Percentiles rank a stretch among this genome's conserved stretches.
These are phyloP conservation scores for Onychostruthus taczanowskii DNA, from an alignment of 2,113 vertebrate genomes.

Conservation along the genomic window DNA sequence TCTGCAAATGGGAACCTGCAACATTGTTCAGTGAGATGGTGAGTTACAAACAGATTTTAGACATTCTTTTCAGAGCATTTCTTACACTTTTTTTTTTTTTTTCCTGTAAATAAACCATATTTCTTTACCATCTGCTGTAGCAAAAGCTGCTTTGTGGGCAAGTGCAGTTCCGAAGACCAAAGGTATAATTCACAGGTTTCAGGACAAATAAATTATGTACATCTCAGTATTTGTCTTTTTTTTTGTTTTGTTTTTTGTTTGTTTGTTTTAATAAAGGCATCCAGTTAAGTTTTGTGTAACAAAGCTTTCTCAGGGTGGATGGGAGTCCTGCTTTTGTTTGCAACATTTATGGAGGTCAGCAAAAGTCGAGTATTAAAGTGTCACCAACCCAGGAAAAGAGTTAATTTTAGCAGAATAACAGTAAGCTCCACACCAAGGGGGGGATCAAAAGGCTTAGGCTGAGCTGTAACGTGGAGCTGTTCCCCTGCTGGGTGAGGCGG, in stretches of 20 bases:
- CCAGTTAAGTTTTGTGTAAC: conserved; percentile 63
- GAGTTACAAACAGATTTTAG: conserved; percentile 58
- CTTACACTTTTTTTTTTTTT: conserved; percentile 16
- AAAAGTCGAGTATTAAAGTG: conserved; percentile 53
- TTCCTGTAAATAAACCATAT: conserved; percentile 33
- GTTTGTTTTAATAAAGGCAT: conserved; percentile 62
- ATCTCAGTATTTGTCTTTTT: conserved; percentile 30
- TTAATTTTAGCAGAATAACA: conserved; percentile 58
- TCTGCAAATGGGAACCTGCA: conserved; percentile 73
- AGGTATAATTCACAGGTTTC: conserved; percentile 64
- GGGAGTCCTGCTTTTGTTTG: conserved; percentile 47
- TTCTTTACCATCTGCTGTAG: conserved; percentile 52
- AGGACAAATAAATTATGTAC: conserved; percentile 72
- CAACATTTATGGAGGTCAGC: conserved; percentile 57
- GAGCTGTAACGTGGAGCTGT: conserved; percentile 59
- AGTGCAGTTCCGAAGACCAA: conserved; percentile 61
- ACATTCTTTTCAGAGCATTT: conserved; percentile 55
- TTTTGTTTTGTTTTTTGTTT: not conserved
- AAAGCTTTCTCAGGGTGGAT: conserved; percentile 51
- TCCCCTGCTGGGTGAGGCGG: conserved; percentile 75
- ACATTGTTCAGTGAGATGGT: conserved; percentile 33
- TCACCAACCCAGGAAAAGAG: conserved; percentile 50
- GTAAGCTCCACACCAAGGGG: conserved; percentile 64
- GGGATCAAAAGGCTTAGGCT: conserved; percentile 58
- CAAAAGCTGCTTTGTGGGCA: conserved; percentile 50